Evolutionary conservation across 1,140 invertebrate species (phyloP), one percentile per base, ranked within the genome.

Genomic region (Rhyzopertha dominica): DNA sequence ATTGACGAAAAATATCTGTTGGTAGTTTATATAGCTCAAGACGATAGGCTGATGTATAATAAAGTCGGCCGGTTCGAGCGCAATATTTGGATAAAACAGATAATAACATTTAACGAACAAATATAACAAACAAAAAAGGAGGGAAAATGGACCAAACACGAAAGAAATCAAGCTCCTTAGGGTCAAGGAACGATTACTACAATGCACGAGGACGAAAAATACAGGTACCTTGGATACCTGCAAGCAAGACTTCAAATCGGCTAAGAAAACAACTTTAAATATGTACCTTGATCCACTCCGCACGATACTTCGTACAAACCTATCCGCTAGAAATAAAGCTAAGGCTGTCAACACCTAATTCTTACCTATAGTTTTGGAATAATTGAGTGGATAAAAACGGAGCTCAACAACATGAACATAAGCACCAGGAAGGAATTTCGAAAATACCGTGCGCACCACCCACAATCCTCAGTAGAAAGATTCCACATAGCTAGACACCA

Each of bases 371-470:
- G 18, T 39, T 39, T 24, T 39, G 37, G 22, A 25, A 3, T 25
- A n/a, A 14, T 39, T 3, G 26, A 24, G 4, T 24, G 20, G 22
- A 39, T 13, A 5, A 25, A 12, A 5, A 39, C 37, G n/a, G 37
- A 39, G 5, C 5, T 39, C 12, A 5, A 39, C 2, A 10, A 23
- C 23, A 5, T 39, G 14, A 25, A 39, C 23, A 39, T 8, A 39
- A 10, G 14, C 1, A 39, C 23, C 3, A 24, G 37, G 5, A 24
- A 10, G 9, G 9, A 25, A 13, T 16, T 39, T 8, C 24, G 13
- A 25, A 16, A 39, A 39, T 18, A 39, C 12, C 20, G 37, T 3
- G 8, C 14, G 12, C 23, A 39, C 23, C 37, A 39, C n/a, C 22
- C 37, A 13, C 37, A 39, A 22, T 10, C 18, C 8, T 19, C 18